phyloP scores from a whole-genome alignment of 2,888 invertebrate genomes.

The Tolmerus cingulatus region DNA sequence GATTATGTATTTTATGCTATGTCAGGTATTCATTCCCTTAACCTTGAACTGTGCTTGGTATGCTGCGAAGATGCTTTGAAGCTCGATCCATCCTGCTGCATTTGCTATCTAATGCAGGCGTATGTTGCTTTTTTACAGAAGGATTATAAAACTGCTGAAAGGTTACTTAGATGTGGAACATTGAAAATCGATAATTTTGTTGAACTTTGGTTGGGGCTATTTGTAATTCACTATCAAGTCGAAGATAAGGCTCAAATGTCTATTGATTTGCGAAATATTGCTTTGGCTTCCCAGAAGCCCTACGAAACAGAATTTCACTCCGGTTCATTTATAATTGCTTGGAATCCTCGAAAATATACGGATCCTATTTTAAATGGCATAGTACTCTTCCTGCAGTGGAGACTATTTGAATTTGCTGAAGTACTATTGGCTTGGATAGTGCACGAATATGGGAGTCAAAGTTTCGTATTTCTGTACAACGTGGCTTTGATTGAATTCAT shows the following conservation, averaged over 20 bases:
- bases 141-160: conserved; percentile 21
- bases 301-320: not conserved
- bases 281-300: not conserved
- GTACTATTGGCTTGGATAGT: conserved; percentile 20
- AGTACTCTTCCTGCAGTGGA: conserved; percentile 37
- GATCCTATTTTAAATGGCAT: conserved; percentile 13
- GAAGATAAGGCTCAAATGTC: not conserved
- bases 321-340: not conserved
- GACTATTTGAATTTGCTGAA: conserved; percentile 43
- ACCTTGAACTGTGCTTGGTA: conserved; percentile 11
- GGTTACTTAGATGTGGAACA: conserved; percentile 4
- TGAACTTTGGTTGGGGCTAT: conserved; percentile 40
- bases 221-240: not conserved
- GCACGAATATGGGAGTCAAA: conserved; percentile 2
- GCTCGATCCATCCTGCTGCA: not conserved
- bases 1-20: conserved; percentile 38
- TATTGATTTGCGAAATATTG: not conserved
- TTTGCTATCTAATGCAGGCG: conserved; percentile 34
- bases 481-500: conserved; percentile 43
- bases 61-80: conserved; percentile 35
- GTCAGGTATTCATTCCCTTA: conserved; percentile 9
- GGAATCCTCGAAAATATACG: not conserved
- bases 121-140: conserved; percentile 35
- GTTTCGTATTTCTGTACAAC: conserved; percentile 30
- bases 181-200: conserved; percentile 22